Conservation (phyloP, 2,113 vertebrate species). For the Heterotis niloticus region DNA sequence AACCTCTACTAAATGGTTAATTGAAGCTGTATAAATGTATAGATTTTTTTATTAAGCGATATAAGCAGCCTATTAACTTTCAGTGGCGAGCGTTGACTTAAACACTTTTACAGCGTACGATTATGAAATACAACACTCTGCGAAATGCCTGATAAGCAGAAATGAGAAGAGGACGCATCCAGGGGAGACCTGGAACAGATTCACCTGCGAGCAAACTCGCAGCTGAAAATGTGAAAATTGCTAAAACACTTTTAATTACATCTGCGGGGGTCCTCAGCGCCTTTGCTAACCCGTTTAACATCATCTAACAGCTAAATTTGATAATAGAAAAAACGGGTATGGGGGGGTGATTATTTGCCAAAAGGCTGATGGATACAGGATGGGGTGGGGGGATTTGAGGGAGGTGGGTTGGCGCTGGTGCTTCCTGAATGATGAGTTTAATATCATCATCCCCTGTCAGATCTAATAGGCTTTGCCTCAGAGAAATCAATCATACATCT, state of each 20-base stretch:
- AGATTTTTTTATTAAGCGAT: not conserved
- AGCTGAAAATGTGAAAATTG: conserved; percentile 9
- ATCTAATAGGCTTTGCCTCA: conserved; percentile 22
- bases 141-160: conserved; percentile 3
- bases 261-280: not conserved
- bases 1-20: no score
- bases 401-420: not conserved
- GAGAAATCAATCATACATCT: conserved; percentile 21
- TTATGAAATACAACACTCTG: not conserved
- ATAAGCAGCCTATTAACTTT: conserved; percentile 11
- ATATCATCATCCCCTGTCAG: conserved; percentile 25
- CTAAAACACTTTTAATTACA: conserved; percentile 5
- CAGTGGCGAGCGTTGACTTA: not conserved
- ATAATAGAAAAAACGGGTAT: not conserved
- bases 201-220: not conserved
- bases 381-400: not conserved
- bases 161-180: not conserved
- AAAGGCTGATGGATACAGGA: conserved; percentile 19
- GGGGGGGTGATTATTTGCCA: not conserved
- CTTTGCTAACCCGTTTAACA: conserved; percentile 7
- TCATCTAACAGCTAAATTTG: conserved; percentile 4
- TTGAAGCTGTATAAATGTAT: no score
- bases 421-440: conserved; percentile 22
- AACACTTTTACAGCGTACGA: not conserved
- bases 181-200: not conserved